These are phyloP conservation scores for Pseudopipra pipra DNA, from an alignment of 2,113 vertebrate species.

Conservation along the genomic window DNA sequence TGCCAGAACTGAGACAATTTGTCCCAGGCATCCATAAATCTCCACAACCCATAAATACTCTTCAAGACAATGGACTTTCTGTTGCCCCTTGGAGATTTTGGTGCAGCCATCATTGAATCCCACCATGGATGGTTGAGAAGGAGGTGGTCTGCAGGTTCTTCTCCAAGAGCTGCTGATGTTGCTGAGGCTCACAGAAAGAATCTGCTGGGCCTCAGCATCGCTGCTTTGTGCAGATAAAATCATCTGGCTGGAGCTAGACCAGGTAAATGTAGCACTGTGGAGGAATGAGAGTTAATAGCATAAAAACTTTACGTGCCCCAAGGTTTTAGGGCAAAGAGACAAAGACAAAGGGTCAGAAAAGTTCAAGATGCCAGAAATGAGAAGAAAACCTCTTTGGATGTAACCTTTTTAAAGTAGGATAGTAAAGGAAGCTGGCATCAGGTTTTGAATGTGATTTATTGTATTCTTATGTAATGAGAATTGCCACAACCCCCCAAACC, in stretches of 20 bases:
- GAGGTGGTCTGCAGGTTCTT: not conserved
- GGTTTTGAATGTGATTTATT: conserved; percentile 29
- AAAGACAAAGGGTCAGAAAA: conserved; percentile 15
- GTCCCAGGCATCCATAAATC: not conserved
- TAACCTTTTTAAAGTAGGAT: conserved; percentile 5
- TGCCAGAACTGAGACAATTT: not conserved
- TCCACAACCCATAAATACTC: not conserved
- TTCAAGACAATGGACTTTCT: not conserved
- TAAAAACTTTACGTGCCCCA: not conserved
- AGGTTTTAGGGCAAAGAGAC: not conserved
- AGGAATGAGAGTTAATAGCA: not conserved
- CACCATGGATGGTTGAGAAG: not conserved
- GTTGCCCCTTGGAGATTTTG: not conserved
- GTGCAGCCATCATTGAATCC: not conserved
- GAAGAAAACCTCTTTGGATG: not conserved
- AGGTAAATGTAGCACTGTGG: not conserved
- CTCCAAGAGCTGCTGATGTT: not conserved
- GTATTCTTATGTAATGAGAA: not conserved
- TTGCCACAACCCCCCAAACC: not conserved
- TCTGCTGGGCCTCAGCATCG: not conserved
- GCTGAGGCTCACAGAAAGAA: not conserved
- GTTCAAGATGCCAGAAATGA: conserved; percentile 18
- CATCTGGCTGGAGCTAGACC: not conserved
- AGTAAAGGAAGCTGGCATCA: not conserved
- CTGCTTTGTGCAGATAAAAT: not conserved